These are phyloP conservation scores for Chionis minor DNA, from an alignment of 2,113 vertebrate genomes.

Conservation along the genomic window DNA sequence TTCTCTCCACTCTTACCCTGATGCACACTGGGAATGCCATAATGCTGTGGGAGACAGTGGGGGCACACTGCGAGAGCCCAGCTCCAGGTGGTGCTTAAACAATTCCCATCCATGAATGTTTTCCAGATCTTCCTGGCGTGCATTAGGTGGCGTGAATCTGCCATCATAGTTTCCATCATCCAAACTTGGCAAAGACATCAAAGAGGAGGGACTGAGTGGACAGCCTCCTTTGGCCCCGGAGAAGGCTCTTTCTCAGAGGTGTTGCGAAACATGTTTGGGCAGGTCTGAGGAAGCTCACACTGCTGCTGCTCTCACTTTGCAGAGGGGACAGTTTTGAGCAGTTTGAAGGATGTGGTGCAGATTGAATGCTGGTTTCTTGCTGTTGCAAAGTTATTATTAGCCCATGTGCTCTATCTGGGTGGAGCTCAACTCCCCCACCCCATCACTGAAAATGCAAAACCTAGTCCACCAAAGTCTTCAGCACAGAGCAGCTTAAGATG, in stretches of 20 bases:
- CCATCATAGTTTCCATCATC: neutral
- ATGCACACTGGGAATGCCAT: neutral
- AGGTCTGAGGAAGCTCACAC: neutral
- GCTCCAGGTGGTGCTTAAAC: neutral
- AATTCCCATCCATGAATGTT: neutral
- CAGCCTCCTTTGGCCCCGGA: fast-evolving
- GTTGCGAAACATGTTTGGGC: fast-evolving
- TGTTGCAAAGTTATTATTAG: neutral
- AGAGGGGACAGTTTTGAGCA: neutral
- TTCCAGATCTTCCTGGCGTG: neutral
- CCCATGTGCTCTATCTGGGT: neutral
- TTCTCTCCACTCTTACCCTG: neutral
- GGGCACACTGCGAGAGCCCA: neutral
- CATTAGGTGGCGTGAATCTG: neutral
- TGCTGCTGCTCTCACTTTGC: neutral
- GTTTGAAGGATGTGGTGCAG: neutral
- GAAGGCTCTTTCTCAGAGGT: neutral
- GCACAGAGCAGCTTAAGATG: neutral
- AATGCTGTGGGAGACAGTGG: neutral
- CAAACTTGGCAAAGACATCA: neutral
- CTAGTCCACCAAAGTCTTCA: neutral
- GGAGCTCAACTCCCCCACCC: neutral
- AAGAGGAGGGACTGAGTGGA: neutral
- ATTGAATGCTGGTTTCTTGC: neutral
- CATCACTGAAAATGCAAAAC: neutral